Evolutionary conservation across 2,797 vertebrate species (phyloP).

Genomic region (Tinamus major): DNA sequence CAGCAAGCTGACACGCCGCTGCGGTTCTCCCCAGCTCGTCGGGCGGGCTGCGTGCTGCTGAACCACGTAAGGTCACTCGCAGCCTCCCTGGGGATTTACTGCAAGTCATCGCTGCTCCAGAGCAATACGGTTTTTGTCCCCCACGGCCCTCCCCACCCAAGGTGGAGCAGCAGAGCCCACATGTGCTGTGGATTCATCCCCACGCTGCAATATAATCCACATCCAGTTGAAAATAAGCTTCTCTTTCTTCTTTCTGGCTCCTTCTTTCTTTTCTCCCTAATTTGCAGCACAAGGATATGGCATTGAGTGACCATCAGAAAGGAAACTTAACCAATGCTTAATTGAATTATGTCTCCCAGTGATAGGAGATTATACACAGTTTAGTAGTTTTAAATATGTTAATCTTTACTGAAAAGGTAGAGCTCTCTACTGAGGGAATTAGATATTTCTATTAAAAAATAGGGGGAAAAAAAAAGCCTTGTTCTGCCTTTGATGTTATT

Average conservation of each 20-base stretch:
- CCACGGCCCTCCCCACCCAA: background rate
- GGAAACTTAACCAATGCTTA: conserved; percentile 26
- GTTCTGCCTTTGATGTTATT: conserved; percentile 35
- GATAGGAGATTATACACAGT: conserved; percentile 60
- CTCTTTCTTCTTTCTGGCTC: background rate
- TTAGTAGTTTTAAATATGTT: conserved; percentile 61
- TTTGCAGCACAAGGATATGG: background rate
- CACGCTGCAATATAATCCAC: background rate
- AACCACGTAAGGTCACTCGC: background rate
- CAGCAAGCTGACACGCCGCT: background rate
- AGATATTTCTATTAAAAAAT: background rate
- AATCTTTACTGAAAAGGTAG: conserved; percentile 64
- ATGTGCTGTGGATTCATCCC: background rate
- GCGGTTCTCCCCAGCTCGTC: background rate
- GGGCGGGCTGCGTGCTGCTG: background rate
- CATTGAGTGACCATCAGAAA: background rate
- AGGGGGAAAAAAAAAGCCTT: background rate
- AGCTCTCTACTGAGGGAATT: conserved; percentile 50
- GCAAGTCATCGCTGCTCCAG: background rate
- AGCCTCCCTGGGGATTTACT: background rate
- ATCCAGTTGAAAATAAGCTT: background rate
- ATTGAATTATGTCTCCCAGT: conserved; percentile 68
- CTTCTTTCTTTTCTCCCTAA: background rate
- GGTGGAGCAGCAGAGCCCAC: background rate
- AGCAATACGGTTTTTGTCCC: background rate